Conservation (phyloP, 2,113 vertebrate species). For the Cathartes aura region DNA sequence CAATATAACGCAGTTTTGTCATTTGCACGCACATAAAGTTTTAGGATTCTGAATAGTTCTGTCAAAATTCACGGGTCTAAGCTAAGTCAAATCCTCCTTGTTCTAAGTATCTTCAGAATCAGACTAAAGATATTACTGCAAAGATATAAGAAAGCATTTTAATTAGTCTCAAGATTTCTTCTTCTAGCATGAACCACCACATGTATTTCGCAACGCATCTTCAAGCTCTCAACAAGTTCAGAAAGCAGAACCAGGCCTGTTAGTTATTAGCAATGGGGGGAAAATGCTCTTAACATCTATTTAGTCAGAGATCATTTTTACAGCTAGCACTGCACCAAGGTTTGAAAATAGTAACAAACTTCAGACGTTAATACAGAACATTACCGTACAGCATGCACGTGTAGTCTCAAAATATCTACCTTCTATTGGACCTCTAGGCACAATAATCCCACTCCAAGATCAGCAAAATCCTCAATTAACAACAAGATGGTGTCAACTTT, state of each 20-base stretch:
- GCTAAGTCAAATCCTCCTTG: neutral
- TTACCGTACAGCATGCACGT: neutral
- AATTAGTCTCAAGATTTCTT: neutral
- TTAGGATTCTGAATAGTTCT: neutral
- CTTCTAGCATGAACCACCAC: neutral
- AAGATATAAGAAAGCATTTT: neutral
- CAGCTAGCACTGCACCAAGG: neutral
- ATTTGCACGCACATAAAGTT: neutral
- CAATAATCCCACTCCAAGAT: neutral
- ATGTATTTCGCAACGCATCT: neutral
- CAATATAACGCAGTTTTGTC: neutral
- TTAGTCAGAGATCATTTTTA: neutral
- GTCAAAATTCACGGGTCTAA: neutral
- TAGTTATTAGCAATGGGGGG: neutral
- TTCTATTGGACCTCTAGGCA: neutral
- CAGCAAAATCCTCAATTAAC: neutral
- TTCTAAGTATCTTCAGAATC: neutral
- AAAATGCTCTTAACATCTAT: neutral
- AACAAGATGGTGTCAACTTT: neutral
- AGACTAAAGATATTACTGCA: neutral
- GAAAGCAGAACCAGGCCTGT: constrained; percentile 10
- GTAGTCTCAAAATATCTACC: neutral
- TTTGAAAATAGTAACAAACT: neutral
- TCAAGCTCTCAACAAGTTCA: neutral
- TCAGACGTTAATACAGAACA: neutral